phyloP scores from a whole-genome alignment of 2,113 vertebrate genomes.

The Gallinago paraguaiae region DNA sequence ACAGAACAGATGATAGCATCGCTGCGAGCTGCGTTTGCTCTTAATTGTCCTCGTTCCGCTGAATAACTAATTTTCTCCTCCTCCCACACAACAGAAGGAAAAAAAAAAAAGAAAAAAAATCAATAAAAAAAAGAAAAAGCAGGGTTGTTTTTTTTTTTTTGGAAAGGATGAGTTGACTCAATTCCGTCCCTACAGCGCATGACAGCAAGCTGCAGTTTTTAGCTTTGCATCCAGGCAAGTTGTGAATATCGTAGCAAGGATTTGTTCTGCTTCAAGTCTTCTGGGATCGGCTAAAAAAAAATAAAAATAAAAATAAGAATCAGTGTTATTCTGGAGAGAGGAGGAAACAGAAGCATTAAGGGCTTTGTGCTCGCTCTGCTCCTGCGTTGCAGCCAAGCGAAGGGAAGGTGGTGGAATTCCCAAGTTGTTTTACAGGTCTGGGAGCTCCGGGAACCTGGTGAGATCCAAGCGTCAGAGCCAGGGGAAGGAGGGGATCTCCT shows the following conservation, averaged over 20 bases:
- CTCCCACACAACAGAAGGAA: no score
- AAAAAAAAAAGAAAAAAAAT: no score
- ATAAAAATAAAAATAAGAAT: neutral
- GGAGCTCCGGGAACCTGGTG: neutral
- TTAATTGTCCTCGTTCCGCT: no score
- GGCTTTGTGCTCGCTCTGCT: neutral
- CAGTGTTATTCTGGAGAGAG: neutral
- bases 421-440: neutral
- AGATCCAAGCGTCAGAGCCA: neutral
- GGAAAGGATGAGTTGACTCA: no score
- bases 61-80: no score
- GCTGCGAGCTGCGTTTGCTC: no score
- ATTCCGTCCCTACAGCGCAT: no score
- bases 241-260: neutral
- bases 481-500: neutral
- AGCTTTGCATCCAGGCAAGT: constrained; percentile 58
- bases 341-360: neutral
- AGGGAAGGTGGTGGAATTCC: neutral
- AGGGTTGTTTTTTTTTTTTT: no score
- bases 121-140: no score
- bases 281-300: constrained; percentile 23
- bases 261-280: constrained; percentile 36
- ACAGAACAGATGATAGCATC: no score
- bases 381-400: neutral
- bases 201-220: constrained; percentile 61